A percentile compares a stretch with the other conserved stretches of the same genome.
Conservation (phyloP, 2,888 invertebrate species). For the Baronia brevicornis region DNA sequence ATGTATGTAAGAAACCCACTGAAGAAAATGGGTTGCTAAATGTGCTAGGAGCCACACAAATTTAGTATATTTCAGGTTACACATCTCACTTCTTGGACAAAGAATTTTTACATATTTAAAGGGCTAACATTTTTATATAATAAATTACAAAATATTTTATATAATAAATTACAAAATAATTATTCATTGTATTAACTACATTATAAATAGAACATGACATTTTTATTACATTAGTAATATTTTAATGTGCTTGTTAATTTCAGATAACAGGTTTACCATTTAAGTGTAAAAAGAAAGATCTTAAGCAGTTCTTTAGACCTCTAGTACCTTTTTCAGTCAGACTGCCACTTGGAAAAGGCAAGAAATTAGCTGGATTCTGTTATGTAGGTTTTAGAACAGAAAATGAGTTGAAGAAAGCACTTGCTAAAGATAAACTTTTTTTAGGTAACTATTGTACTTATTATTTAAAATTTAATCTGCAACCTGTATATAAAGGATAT, state of each 20-base stretch:
- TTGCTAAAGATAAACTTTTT: constrained; percentile 90
- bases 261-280: constrained; percentile 87
- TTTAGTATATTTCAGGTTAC: too few species aligned
- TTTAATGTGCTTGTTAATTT: constrained; percentile 39
- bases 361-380: constrained; percentile 86
- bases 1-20: too few species aligned
- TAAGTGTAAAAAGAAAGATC: constrained; percentile 86
- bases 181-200: background rate
- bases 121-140: background rate
- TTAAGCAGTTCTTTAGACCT: constrained; percentile 90
- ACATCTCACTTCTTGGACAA: too few species aligned
- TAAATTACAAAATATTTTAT: background rate
- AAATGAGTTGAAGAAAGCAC: constrained; percentile 84
- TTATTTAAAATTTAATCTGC: background rate
- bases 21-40: too few species aligned
- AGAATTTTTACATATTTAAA: too few species aligned
- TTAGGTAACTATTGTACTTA: constrained; percentile 73
- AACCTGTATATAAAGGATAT: background rate
- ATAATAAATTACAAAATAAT: constrained; percentile 1
- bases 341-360: constrained; percentile 78
- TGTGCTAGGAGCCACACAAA: too few species aligned
- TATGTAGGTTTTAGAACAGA: constrained; percentile 93
- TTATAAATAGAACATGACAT: background rate
- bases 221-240: constrained; percentile 3
- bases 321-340: constrained; percentile 86